Evolutionary conservation across 2,888 invertebrate genomes (phyloP).

Genomic region (Nephrotoma appendiculata): DNA sequence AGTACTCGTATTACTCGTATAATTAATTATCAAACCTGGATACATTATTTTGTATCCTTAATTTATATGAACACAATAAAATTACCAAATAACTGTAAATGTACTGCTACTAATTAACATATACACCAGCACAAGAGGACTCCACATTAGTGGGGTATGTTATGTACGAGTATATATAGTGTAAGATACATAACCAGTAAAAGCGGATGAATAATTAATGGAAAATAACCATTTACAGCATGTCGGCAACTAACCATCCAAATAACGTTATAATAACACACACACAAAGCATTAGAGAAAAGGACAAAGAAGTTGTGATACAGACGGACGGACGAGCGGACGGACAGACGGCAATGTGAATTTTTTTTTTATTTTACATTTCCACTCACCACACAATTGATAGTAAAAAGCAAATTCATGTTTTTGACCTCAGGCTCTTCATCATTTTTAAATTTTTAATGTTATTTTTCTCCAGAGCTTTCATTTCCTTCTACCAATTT

Average conservation of each 20-base stretch:
- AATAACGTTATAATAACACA: neutral
- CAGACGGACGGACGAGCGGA: neutral
- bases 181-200: neutral
- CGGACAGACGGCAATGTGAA: neutral
- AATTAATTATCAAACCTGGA: neutral
- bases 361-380: neutral
- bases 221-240: neutral
- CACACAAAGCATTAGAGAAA: neutral
- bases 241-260: neutral
- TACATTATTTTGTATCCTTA: neutral
- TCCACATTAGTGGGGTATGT: neutral
- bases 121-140: neutral
- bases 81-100: neutral
- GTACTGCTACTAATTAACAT: neutral
- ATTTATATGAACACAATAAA: neutral
- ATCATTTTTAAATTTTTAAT: neutral
- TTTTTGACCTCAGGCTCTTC: neutral
- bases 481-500: neutral
- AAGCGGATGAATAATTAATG: neutral
- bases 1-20: too few relatives aligned
- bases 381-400: neutral
- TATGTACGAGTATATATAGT: too few relatives aligned
- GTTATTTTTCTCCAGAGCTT: neutral
- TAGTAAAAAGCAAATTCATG: neutral
- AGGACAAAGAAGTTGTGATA: neutral